Evolutionary conservation across 1,140 invertebrate species (phyloP).

Genomic region (Nebria ingens): DNA sequence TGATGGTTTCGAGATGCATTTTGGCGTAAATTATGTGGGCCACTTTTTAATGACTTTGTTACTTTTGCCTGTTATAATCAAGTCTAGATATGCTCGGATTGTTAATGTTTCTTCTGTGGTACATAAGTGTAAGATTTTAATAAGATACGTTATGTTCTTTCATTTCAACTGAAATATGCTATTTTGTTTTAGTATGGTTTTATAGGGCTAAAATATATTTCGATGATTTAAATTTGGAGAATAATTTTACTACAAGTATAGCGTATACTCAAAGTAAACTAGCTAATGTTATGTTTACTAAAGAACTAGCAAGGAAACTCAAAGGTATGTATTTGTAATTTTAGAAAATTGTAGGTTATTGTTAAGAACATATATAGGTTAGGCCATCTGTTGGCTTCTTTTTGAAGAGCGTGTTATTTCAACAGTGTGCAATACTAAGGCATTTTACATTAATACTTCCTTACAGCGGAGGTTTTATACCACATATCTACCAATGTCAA

Average conservation of each 20-base stretch:
- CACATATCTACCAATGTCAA: too few relatives aligned
- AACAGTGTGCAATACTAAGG: too few relatives aligned
- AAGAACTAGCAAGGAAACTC: background rate
- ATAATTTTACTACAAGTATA: background rate
- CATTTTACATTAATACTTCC: too few relatives aligned
- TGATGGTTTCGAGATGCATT: conserved; percentile 41
- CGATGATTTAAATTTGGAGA: background rate
- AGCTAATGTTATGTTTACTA: background rate
- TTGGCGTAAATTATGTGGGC: conserved; percentile 43
- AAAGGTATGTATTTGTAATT: too few relatives aligned
- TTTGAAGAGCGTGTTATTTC: too few relatives aligned
- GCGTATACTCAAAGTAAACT: background rate
- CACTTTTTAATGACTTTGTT: conserved; percentile 58
- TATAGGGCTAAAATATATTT: background rate
- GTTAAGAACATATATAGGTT: too few relatives aligned
- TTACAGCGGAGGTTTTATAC: too few relatives aligned
- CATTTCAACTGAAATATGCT: background rate
- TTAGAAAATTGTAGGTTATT: too few relatives aligned
- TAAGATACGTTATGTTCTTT: background rate
- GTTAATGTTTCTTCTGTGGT: conserved; percentile 22
- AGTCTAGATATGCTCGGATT: conserved; percentile 43
- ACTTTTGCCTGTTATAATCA: conserved; percentile 44
- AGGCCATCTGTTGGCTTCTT: too few relatives aligned
- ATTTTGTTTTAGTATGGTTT: background rate
- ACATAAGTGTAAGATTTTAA: conserved; percentile 16